Evolutionary conservation across 2,797 vertebrate genomes (phyloP).

Genomic region (Xiphophorus birchmanni): DNA sequence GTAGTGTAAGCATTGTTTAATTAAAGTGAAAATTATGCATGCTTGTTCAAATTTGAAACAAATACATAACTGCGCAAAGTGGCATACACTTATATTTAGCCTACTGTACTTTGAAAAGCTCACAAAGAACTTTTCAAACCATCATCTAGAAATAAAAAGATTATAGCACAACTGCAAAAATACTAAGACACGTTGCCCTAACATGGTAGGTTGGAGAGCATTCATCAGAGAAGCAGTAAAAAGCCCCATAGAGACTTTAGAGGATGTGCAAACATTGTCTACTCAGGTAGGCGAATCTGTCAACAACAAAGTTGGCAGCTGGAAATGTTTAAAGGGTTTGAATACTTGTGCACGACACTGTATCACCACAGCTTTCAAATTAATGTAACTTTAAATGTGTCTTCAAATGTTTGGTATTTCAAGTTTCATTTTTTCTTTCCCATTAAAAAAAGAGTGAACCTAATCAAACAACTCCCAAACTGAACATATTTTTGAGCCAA

Average conservation of each 20-base stretch:
- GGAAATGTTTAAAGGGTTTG: neutral
- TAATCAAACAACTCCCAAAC: constrained; percentile 10
- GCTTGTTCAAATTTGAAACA: neutral
- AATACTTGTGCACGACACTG: neutral
- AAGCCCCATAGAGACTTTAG: neutral
- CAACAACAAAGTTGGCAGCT: neutral
- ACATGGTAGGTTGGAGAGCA: neutral
- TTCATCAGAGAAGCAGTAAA: neutral
- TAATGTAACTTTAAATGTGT: neutral
- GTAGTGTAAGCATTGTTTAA: neutral
- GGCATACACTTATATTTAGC: neutral
- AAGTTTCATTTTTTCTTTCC: constrained; percentile 11
- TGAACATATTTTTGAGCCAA: constrained; percentile 17
- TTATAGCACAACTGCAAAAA: neutral
- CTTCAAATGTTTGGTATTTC: constrained; percentile 5
- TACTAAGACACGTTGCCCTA: neutral
- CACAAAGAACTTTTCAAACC: neutral
- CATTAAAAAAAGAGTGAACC: neutral
- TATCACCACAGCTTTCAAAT: neutral
- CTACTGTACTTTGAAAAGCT: neutral
- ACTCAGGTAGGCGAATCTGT: neutral
- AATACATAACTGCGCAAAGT: neutral
- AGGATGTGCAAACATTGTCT: neutral
- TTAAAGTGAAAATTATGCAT: neutral
- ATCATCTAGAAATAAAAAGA: neutral